Base-by-base conservation (phyloP, 2,888 invertebrate genomes). In the Nemapogon koenigi region DNA sequence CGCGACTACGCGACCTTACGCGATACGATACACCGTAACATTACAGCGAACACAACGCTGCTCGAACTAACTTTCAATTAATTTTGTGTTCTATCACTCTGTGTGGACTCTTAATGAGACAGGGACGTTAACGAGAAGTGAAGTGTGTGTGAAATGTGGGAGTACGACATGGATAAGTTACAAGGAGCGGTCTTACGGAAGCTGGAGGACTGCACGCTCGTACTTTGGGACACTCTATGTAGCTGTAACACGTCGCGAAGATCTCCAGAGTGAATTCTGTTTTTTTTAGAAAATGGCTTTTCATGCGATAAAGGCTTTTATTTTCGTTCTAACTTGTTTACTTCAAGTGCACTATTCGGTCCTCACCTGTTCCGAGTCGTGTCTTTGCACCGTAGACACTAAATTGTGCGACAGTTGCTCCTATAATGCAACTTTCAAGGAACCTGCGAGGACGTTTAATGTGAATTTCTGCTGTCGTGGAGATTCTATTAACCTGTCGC, bases 341-440 rank as follows among this genome's bases (percentile, higher is more conserved):
- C 69, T 64, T 59, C 67, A 67, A 52, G 55, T 68, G 39, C 58
- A 55, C 44, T 51, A 63, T 52, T 57, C 66, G 46, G 56, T 59
- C 39, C 65, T 60, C 32, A 57, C 57, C 41, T 71, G 70, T 48
- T 54, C 62, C 14, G 66, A 63, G 45, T 52, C 52, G 49, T 69
- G 68, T 54, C 47, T 42, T 16, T 66, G 65, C 49, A 57, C 49
- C 41, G 56, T 53, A 42, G 59, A 59, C 49, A 49, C 53, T 41
- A 57, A 54, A 37, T 46, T 49, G 42, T 67, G 67, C 51, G 54
- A 59, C 49, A 57, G 51, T 51, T 78, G 75, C 57, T 62, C 64
- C 16, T 73, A 63, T 46, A 67, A 67, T 43, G 49, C 73, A 38
- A 62, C 65, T 27, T 47, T 72, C 31, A 66, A 57, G 49, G 68